Evolutionary conservation across 1,140 invertebrate genomes (phyloP), one percentile per base, ranked within the genome.

Genomic region (Ylistrum balloti): DNA sequence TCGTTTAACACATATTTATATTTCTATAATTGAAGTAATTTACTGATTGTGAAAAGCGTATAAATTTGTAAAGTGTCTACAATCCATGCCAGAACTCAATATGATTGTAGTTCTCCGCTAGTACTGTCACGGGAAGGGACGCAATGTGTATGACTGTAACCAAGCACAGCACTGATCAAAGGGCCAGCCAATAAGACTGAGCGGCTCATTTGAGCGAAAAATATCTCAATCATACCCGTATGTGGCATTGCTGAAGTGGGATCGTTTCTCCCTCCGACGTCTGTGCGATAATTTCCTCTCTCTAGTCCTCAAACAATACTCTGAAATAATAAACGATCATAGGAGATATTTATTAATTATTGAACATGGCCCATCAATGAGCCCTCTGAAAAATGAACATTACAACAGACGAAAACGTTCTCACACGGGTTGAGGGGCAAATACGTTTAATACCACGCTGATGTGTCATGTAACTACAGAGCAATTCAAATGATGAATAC

Each of bases 211-310:
- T 74, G 56, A 74, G 56, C 56, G 56, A 74, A 74, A 74, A 74
- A 74, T 74, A 74, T 74, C 56, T 74, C n/a, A n/a, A 74, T n/a
- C 56, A n/a, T 74, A 74, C 56, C 56, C 56, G 56, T 74, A 74
- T 74, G 56, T 17, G 56, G 56, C 56, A 74, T 74, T 17, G 56
- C 56, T 74, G 56, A 74, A 28, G 22, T 17, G 5, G 56, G 22
- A n/a, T 7, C 17, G 7, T 5, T 74, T 74, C 28, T 74, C 28
- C 56, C 13, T n/a, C 20, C 56, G 56, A 28, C n/a, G 56, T 74
- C 56, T 74, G 9, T 74, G 56, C 56, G 28, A 74, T 74, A 28
- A 7, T 22, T 74, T 74, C 22, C 5, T 28, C n/a, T 28, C 56
- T 9, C 2, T 28, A 9, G 56, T 74, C n/a, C 56, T n/a, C 56